phyloP scores from a whole-genome alignment of 1,140 invertebrate genomes.

The Eueides isabella region DNA sequence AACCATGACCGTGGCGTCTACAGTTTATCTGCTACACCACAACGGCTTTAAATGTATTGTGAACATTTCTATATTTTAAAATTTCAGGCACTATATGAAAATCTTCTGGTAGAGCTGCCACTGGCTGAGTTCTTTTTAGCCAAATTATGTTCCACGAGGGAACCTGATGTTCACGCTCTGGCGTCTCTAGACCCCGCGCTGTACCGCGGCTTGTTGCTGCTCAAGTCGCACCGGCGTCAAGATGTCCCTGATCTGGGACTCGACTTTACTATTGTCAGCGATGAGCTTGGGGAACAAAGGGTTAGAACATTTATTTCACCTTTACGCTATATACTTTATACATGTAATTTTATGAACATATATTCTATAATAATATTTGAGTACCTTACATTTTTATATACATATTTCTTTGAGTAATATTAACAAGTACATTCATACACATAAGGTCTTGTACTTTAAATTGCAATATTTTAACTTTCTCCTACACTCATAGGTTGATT shows the following conservation, averaged over 20 bases:
- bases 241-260: slow-evolving; percentile 92
- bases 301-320: slow-evolving; percentile 68
- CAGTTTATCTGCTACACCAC: too few species aligned
- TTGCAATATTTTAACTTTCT: too few species aligned
- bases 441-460: too few species aligned
- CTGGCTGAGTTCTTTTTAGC: slow-evolving; percentile 96
- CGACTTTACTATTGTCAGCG: slow-evolving; percentile 96
- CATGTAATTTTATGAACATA: too few species aligned
- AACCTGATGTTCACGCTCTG: slow-evolving; percentile 95
- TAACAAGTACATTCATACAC: too few species aligned
- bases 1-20: too few species aligned
- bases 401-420: too few species aligned
- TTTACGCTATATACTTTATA: too few species aligned
- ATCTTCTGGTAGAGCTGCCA: slow-evolving; percentile 96
- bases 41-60: too few species aligned
- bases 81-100: slow-evolving; percentile 94
- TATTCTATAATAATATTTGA: too few species aligned
- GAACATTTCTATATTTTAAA: slow-evolving; percentile 18
- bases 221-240: slow-evolving; percentile 89
- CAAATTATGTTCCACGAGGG: slow-evolving; percentile 86
- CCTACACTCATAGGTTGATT: too few species aligned
- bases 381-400: too few species aligned
- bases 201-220: slow-evolving; percentile 94
- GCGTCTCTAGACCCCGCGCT: slow-evolving; percentile 96
- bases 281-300: slow-evolving; percentile 95